Percentiles rank a stretch among this genome's conserved stretches.
These are phyloP conservation scores for Ornithoptera alexandrae DNA, from an alignment of 2,888 invertebrate species.

Conservation along the genomic window DNA sequence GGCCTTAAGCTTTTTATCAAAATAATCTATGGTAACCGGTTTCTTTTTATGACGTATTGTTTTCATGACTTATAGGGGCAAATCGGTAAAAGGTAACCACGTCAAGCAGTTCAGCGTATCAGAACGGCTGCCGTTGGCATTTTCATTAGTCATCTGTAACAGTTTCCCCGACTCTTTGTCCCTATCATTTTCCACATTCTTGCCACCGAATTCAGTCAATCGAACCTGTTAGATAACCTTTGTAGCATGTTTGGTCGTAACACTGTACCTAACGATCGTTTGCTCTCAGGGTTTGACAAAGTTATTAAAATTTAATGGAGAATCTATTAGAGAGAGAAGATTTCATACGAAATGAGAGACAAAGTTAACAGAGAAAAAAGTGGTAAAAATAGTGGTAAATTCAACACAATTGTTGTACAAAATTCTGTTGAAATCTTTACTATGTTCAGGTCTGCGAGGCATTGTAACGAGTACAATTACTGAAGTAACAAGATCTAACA, in stretches of 20 bases:
- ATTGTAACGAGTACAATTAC: no score
- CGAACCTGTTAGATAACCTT: slow-evolving; percentile 5
- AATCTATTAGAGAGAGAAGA: no score
- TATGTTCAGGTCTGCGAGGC: no score
- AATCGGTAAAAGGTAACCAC: slow-evolving; percentile 5
- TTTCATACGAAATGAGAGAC: neutral
- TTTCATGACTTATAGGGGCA: slow-evolving; percentile 4
- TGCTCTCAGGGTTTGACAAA: neutral
- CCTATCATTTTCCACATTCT: slow-evolving; percentile 9
- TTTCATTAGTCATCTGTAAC: slow-evolving; percentile 17
- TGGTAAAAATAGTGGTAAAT: neutral
- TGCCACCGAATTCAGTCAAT: slow-evolving; percentile 3
- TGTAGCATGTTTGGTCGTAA: neutral
- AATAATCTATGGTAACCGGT: neutral
- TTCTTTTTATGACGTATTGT: neutral
- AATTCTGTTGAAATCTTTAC: no score
- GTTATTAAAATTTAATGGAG: no score
- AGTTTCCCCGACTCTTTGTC: slow-evolving; percentile 4
- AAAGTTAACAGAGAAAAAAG: neutral
- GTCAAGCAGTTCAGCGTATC: slow-evolving; percentile 9
- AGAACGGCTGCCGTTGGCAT: slow-evolving; percentile 7
- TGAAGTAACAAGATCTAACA: no score
- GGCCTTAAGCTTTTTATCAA: neutral
- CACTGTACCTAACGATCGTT: neutral
- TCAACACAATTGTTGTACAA: no score